These are phyloP conservation scores for Pomatorhinus ruficollis DNA, from an alignment of 2,113 vertebrate genomes.

Conservation along the genomic window DNA sequence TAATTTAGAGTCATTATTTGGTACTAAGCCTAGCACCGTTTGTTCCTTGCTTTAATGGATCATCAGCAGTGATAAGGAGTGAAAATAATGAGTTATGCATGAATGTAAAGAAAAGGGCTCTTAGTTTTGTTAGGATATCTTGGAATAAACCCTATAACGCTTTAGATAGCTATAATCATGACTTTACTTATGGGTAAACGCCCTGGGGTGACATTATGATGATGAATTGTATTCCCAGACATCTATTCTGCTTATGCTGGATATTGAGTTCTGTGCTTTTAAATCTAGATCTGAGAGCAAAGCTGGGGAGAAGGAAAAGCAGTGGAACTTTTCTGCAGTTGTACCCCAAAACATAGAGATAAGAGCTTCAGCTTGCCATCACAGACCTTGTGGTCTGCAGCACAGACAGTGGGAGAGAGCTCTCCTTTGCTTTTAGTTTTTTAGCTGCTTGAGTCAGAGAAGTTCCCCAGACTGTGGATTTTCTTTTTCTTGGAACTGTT, in stretches of 20 bases:
- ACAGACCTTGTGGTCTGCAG: no score
- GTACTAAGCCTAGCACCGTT: background rate
- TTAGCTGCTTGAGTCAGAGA: background rate
- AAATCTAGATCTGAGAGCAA: background rate
- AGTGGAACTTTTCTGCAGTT: background rate
- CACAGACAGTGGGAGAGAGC: background rate
- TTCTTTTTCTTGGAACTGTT: background rate
- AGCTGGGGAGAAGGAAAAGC: background rate
- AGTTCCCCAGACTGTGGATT: no score
- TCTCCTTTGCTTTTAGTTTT: background rate
- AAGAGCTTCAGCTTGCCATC: background rate
- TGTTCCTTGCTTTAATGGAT: background rate
- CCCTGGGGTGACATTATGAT: no score
- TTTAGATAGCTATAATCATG: background rate
- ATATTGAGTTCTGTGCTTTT: background rate
- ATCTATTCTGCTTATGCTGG: no score
- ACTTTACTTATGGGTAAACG: background rate
- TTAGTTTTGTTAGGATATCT: background rate
- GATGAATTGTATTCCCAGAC: background rate
- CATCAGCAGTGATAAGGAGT: constrained; percentile 19
- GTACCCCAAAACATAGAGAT: background rate
- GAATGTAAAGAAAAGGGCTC: background rate
- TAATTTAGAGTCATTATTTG: background rate
- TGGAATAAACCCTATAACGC: background rate
- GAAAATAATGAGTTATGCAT: background rate